Evolutionary conservation across 2,888 invertebrate species (phyloP).

Genomic region (Villa cingulata): DNA sequence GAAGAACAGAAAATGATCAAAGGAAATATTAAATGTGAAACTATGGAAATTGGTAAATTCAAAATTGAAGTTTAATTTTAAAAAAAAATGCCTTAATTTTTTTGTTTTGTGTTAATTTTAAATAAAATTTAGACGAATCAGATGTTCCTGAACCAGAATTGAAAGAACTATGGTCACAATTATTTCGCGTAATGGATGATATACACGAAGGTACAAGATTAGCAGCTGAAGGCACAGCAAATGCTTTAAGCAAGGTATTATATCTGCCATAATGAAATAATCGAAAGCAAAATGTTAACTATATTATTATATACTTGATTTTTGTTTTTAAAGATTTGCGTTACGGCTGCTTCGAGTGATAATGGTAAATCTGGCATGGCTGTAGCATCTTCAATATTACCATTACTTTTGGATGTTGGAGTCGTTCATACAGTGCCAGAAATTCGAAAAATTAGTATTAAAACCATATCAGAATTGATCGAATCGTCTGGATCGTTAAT

Average conservation of each 20-base stretch:
- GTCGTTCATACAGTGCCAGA: slow-evolving; percentile 65
- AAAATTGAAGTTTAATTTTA: too few relatives aligned
- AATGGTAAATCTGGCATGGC: slow-evolving; percentile 62
- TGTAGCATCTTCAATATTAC: slow-evolving; percentile 60
- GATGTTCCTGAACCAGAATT: slow-evolving; percentile 34
- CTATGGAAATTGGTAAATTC: slow-evolving; percentile 22
- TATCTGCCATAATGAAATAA: slow-evolving; percentile 3
- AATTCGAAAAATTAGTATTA: slow-evolving; percentile 66
- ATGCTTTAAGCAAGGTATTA: slow-evolving; percentile 56
- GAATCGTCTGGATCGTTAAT: slow-evolving; percentile 63
- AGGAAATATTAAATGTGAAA: slow-evolving; percentile 6
- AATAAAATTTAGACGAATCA: slow-evolving; percentile 16
- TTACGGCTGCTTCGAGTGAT: slow-evolving; percentile 50
- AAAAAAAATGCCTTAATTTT: background rate
- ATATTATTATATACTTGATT: background rate
- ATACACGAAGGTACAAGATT: slow-evolving; percentile 76
- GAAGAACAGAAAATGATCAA: slow-evolving; percentile 20
- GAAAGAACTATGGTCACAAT: slow-evolving; percentile 50
- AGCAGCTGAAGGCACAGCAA: slow-evolving; percentile 58
- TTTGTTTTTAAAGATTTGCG: slow-evolving; percentile 45
- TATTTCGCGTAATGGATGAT: slow-evolving; percentile 89
- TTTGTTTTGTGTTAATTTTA: background rate
- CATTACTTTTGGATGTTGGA: slow-evolving; percentile 65
- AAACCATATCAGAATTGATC: slow-evolving; percentile 75
- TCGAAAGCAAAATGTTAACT: slow-evolving; percentile 1